phyloP scores from a whole-genome alignment of 2,113 vertebrate species.

The Ardeotis arabs region DNA sequence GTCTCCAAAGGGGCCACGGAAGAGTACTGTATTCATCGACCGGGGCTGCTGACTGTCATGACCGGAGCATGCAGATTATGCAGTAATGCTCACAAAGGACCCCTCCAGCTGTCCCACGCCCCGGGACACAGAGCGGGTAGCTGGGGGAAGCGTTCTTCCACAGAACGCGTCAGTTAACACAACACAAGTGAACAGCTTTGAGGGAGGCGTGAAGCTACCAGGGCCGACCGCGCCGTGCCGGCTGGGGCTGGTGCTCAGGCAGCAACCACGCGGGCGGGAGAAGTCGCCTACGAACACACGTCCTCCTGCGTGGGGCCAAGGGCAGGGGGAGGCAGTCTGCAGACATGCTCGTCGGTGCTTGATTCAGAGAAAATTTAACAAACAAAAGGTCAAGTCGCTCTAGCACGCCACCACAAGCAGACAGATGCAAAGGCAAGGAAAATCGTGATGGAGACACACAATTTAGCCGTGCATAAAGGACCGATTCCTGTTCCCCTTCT shows the following conservation, averaged over 20 bases:
- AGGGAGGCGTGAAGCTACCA: background rate
- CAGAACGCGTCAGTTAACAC: background rate
- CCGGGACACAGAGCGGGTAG: background rate
- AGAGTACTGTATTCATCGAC: constrained; percentile 48
- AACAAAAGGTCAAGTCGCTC: constrained; percentile 43
- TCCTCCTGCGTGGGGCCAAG: too few relatives aligned
- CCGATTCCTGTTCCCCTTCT: background rate
- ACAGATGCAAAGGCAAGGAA: background rate
- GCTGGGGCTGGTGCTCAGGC: background rate
- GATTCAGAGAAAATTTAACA: background rate
- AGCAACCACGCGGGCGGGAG: accelerated
- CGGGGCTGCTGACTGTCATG: constrained; percentile 61
- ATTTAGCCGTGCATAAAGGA: background rate
- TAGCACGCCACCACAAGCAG: background rate
- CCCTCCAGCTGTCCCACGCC: background rate
- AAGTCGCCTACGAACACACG: background rate
- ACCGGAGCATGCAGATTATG: constrained; percentile 42
- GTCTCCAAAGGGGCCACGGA: constrained; percentile 39
- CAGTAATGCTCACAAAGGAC: constrained; percentile 20
- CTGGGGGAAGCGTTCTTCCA: background rate
- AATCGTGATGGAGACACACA: background rate
- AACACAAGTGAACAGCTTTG: background rate
- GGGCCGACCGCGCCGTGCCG: too few relatives aligned
- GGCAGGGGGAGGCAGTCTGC: too few relatives aligned
- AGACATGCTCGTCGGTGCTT: background rate